A percentile compares a stretch with the other conserved stretches of the same genome.
Evolutionary conservation across 1,140 invertebrate genomes (phyloP).

Genomic region (Drosophila albomicans): DNA sequence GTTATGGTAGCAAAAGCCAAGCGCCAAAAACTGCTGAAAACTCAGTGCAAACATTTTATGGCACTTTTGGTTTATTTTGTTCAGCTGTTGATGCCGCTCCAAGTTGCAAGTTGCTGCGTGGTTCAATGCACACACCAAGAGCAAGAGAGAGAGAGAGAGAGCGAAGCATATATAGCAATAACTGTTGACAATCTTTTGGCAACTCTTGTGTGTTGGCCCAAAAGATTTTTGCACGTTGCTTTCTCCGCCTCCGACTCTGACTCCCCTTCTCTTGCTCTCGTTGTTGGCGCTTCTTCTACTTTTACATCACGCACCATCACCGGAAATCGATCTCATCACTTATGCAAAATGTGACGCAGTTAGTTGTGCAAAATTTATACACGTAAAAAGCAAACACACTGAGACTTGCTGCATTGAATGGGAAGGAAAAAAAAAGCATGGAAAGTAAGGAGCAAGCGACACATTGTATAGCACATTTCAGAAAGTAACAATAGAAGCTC

Average conservation of each 20-base stretch:
- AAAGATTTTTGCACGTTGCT: conserved; percentile 41
- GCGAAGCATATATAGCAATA: conserved; percentile 59
- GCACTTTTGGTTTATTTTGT: conserved; percentile 77
- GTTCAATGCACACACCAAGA: conserved; percentile 50
- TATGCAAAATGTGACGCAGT: conserved; percentile 83
- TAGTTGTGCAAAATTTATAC: conserved; percentile 77
- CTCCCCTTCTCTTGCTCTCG: neutral
- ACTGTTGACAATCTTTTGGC: conserved; percentile 80
- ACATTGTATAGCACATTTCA: conserved; percentile 24
- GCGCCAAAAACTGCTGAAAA: conserved; percentile 49
- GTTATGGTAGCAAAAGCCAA: conserved; percentile 35
- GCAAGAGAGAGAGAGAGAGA: neutral
- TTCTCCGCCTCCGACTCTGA: too few relatives aligned
- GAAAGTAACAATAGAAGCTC: conserved; percentile 11
- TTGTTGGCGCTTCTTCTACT: conserved; percentile 8
- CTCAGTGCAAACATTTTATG: conserved; percentile 79
- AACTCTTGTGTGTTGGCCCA: conserved; percentile 59
- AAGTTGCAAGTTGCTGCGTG: conserved; percentile 45
- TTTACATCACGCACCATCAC: conserved; percentile 70
- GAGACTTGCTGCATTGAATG: conserved; percentile 1
- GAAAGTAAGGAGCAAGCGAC: too few relatives aligned
- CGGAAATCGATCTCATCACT: conserved; percentile 83
- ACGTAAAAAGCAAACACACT: conserved; percentile 24
- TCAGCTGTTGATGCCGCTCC: conserved; percentile 36
- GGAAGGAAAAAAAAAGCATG: too few relatives aligned